A percentile compares a stretch with the other conserved stretches of the same genome.
phyloP scores from a whole-genome alignment of 2,888 invertebrate species.

The Abscondita cerata region DNA sequence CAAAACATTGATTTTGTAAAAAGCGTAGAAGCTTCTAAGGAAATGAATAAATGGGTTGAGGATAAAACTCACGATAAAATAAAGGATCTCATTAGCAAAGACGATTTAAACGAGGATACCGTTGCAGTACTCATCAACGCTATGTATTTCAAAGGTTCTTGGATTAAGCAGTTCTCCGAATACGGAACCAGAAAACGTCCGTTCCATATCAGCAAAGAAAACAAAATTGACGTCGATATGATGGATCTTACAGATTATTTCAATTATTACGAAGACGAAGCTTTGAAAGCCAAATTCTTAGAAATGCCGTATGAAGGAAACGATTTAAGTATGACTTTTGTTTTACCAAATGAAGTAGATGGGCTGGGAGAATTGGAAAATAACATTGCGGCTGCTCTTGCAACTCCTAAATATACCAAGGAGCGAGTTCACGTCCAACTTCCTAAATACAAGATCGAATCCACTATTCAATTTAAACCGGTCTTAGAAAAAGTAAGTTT shows the following conservation, averaged over 20 bases:
- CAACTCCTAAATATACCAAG: constrained; percentile 14
- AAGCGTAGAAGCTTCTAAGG: constrained; percentile 38
- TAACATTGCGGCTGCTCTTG: constrained; percentile 25
- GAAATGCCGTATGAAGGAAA: constrained; percentile 46
- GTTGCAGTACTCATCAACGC: constrained; percentile 52
- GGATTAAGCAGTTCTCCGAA: constrained; percentile 40
- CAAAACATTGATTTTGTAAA: constrained; percentile 54
- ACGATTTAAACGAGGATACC: constrained; percentile 42
- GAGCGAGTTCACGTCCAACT: constrained; percentile 35
- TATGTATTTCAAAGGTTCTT: constrained; percentile 52
- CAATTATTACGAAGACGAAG: constrained; percentile 14
- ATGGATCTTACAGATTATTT: constrained; percentile 40
- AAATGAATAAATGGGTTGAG: constrained; percentile 55
- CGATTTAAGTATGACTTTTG: constrained; percentile 39
- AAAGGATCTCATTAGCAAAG: constrained; percentile 45
- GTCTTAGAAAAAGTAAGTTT: constrained; percentile 64
- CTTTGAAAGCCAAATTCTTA: constrained; percentile 42
- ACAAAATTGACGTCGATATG: constrained; percentile 45
- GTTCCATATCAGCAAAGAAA: constrained; percentile 42
- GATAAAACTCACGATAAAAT: constrained; percentile 52
- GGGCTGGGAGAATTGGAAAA: constrained; percentile 36
- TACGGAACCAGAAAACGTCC: constrained; percentile 41
- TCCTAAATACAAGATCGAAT: constrained; percentile 41
- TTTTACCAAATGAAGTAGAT: constrained; percentile 36
- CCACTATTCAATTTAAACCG: constrained; percentile 59